Base-by-base conservation (phyloP, 2,113 vertebrate species). In the Microtus richardsoni region DNA sequence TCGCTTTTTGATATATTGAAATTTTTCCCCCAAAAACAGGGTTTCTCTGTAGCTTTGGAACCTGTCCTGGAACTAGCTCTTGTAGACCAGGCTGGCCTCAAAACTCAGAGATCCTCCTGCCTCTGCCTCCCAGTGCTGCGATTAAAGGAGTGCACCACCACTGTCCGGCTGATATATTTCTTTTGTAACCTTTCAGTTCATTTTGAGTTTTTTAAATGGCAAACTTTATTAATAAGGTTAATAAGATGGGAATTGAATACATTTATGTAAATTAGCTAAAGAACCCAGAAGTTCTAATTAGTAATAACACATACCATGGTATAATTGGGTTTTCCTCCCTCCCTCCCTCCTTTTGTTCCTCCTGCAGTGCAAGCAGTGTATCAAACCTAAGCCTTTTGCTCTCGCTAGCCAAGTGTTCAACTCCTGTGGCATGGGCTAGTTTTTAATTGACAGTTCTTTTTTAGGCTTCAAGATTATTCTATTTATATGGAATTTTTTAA, bases 241-340 rank as follows among this genome's bases (percentile, higher is more conserved):
- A 41, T 36, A 39, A 60, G 13, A 73, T 82, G 33, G 44, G 49
- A 88, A 95, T 39, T 84, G 28, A 30, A 28, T 41, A 1, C 21
- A 47, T 93, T 95, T 39, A 77, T 52, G 28, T 33, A 30, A 85
- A 33, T 58, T n/a, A 88, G 30, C 70, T 83, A 82, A 86, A 90
- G 62, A 41, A 93, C n/a, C 36, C 80, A 44, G 68, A 68, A 70
- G 17, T 75, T 96, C 78, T 93, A 73, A 36, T 91, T 83, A 88
- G 58, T 85, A 92, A 39, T 7, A 88, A 28, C 22, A 87, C 28
- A 89, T 58, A 80, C 49, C 19, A 91, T 9, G 47, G 7, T n/a
- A 16, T 4, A 16, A 1, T 84, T 64, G 9, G 58, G 58, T 49
- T 10, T 47, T 8, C 47, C 47, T 49, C 0, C 11, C 49, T 52